These are phyloP conservation scores for Paracanthobrama guichenoti DNA, from an alignment of 2,113 vertebrate genomes.

Conservation along the genomic window DNA sequence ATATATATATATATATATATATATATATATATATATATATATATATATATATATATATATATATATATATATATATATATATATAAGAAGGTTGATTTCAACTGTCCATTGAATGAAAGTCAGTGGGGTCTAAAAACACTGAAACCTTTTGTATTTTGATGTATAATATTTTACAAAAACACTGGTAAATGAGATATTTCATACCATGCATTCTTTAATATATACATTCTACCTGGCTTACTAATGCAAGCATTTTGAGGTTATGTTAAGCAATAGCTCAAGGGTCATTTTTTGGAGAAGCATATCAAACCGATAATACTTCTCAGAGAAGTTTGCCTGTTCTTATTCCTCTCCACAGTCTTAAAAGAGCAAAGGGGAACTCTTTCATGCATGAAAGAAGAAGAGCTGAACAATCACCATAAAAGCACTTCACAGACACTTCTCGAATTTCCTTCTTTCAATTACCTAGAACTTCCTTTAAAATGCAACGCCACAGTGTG, in stretches of 20 bases:
- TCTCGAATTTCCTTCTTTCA: slow-evolving; percentile 49
- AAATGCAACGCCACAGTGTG: slow-evolving; percentile 34
- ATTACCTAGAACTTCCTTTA: slow-evolving; percentile 50
- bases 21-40: no score
- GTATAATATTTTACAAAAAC: neutral
- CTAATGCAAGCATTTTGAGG: slow-evolving; percentile 10
- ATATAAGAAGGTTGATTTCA: no score
- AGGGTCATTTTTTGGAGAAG: slow-evolving; percentile 56
- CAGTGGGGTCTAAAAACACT: neutral
- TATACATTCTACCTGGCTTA: neutral
- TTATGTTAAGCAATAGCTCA: slow-evolving; percentile 40
- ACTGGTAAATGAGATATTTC: neutral
- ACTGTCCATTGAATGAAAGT: neutral
- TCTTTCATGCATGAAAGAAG: slow-evolving; percentile 56
- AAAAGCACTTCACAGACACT: slow-evolving; percentile 52
- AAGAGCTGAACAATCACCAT: slow-evolving; percentile 48
- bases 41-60: no score
- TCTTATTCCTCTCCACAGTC: slow-evolving; percentile 55
- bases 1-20: no score
- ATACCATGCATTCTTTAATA: neutral
- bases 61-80: no score
- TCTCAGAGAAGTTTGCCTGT: slow-evolving; percentile 55
- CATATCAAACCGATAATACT: slow-evolving; percentile 32
- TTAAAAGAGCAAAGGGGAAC: slow-evolving; percentile 61
- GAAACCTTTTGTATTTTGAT: neutral